Percentiles rank a stretch among this genome's conserved stretches.
These are phyloP conservation scores for Nematostella vectensis DNA, from an alignment of 92 coral and sea anemone species.

Conservation along the genomic window DNA sequence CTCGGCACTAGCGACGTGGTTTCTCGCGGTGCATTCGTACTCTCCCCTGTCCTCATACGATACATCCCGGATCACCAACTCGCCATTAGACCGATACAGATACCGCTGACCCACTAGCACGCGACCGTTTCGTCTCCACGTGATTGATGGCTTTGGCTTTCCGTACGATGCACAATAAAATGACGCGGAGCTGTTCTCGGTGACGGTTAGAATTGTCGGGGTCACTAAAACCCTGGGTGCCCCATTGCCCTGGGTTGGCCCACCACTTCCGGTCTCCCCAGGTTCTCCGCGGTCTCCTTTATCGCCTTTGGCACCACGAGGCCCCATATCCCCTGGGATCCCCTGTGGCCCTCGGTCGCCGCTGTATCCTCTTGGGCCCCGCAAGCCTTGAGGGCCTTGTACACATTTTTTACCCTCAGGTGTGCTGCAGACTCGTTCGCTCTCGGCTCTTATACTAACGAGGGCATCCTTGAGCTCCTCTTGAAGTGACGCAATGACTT, in stretches of 20 bases:
- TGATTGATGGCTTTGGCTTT: slow-evolving; percentile 29
- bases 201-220: slow-evolving; percentile 44
- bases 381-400: slow-evolving; percentile 48
- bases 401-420: slow-evolving; percentile 26
- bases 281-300: slow-evolving; percentile 38
- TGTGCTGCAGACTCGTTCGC: slow-evolving; percentile 35
- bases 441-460: slow-evolving; percentile 31
- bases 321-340: slow-evolving; percentile 22
- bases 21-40: slow-evolving; percentile 56
- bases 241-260: slow-evolving; percentile 7
- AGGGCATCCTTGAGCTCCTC: slow-evolving; percentile 21
- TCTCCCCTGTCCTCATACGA: slow-evolving; percentile 45
- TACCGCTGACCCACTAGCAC: slow-evolving; percentile 28
- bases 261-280: slow-evolving; percentile 15
- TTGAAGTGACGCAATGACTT: not conserved
- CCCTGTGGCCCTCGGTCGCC: slow-evolving; percentile 46
- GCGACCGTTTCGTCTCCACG: slow-evolving; percentile 44
- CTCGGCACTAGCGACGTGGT: slow-evolving; percentile 20
- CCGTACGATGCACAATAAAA: slow-evolving; percentile 46
- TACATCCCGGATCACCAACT: slow-evolving; percentile 21
- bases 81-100: slow-evolving; percentile 23
- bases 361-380: slow-evolving; percentile 39
- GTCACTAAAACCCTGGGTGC: slow-evolving; percentile 30
- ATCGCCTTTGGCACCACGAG: slow-evolving; percentile 39
- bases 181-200: slow-evolving; percentile 48